phyloP scores from a whole-genome alignment of 2,113 vertebrate species.

The Anolis sagrei region DNA sequence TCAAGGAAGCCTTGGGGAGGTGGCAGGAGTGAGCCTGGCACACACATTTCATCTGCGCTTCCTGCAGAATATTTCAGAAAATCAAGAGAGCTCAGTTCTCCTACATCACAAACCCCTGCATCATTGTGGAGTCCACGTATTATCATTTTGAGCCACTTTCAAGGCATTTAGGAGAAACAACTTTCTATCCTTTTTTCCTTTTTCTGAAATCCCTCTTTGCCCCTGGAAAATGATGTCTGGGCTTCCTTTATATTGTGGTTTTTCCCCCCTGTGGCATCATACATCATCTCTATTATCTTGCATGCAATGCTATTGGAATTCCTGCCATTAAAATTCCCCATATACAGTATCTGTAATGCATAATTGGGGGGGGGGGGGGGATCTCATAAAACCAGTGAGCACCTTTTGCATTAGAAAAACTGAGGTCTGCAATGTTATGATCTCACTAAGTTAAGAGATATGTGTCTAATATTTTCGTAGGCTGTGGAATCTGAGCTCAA shows the following conservation, averaged over 20 bases:
- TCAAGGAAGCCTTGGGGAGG: not conserved
- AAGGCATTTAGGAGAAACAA: constrained; percentile 19
- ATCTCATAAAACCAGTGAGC: constrained; percentile 63
- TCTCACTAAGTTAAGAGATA: constrained; percentile 52
- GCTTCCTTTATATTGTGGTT: constrained; percentile 34
- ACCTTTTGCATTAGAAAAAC: constrained; percentile 57
- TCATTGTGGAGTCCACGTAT: constrained; percentile 14
- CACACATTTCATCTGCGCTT: too few species aligned
- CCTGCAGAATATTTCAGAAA: too few species aligned
- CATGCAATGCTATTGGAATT: constrained; percentile 63
- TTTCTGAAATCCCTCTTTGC: constrained; percentile 13
- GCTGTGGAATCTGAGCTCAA: constrained; percentile 40
- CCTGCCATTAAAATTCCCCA: constrained; percentile 50
- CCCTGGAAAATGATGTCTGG: constrained; percentile 49
- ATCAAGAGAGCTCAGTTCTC: not conserved
- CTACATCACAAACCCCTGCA: not conserved
- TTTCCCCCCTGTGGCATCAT: constrained; percentile 57
- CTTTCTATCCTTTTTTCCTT: constrained; percentile 33
- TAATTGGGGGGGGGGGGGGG: constrained; percentile 55
- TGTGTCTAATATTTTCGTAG: constrained; percentile 8
- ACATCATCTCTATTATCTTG: constrained; percentile 53
- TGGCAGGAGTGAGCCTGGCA: not conserved
- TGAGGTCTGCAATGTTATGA: constrained; percentile 53
- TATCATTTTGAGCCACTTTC: not conserved
- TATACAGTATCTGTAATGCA: constrained; percentile 61